Base-by-base conservation (phyloP, 1,140 invertebrate genomes). In the Dendroctonus ponderosae region DNA sequence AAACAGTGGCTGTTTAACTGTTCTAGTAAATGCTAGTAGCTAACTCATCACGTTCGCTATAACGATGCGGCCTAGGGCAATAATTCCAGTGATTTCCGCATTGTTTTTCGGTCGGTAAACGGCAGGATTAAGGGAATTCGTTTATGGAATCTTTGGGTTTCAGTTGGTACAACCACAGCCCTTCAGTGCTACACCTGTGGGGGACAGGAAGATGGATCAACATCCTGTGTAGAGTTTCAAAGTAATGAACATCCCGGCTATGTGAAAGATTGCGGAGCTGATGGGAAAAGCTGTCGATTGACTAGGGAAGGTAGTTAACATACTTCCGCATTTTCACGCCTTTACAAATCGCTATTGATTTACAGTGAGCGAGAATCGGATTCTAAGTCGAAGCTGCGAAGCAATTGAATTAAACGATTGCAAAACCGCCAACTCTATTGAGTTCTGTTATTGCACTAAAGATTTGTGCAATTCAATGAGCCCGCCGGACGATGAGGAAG, bases 381-480 rank as follows among this genome's bases (percentile, higher is more conserved):
- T 62, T 43, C 50, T 62, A 0, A 62, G 49, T 52, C 37, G 60
- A 42, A 41, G 48, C 8, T 62, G 60, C 43, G 60, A 51, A 42
- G 11, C 7, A 7, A 52, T 51, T 0, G 5, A 12, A 38, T 14
- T 62, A 26, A 14, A 52, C 37, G 60, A 62, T 15, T 62, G 60
- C 48, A 62, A 62, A 26, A 46, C 14, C 9, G 60, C 60, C 5
- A 62, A 62, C 39, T 40, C 48, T 14, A 52, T 62, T 51, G 60
- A 62, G 39, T 62, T 41, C 43, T 62, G 60, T 14, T 62, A 52
- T 37, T 62, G 60, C 9, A 62, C 46, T n/a, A 39, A 51, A 8
- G 60, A 62, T 42, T 37, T 62, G 60, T 62, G 60, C 15, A 62
- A 62, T 37, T 15, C 7, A 7, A 41, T 62, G 8, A 62, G 41